Conservation (phyloP, 2,797 vertebrate species). For the Discoglossus pictus region DNA sequence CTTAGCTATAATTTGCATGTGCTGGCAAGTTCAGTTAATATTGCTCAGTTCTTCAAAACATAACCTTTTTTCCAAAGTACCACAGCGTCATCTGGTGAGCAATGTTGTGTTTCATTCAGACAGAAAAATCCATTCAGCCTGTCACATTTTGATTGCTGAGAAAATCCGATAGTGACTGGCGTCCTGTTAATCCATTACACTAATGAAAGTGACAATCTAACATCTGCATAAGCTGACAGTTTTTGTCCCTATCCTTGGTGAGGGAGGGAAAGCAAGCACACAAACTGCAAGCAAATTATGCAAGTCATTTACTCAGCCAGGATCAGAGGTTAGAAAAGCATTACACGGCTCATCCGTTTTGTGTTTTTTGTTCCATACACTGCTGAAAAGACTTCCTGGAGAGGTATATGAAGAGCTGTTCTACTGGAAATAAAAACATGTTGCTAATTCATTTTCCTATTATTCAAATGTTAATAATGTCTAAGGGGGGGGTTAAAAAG, state of each 20-base stretch:
- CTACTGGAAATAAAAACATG: too few relatives aligned
- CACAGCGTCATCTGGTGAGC: conserved; percentile 33
- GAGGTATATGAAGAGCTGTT: too few relatives aligned
- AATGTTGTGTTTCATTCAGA: background rate
- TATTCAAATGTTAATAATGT: too few relatives aligned
- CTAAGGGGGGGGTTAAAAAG: too few relatives aligned
- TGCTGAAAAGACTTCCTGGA: too few relatives aligned
- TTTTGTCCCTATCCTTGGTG: conserved; percentile 1
- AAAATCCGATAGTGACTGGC: conserved; percentile 39
- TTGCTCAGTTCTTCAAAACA: too few relatives aligned
- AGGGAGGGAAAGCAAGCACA: background rate
- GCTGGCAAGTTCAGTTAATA: too few relatives aligned
- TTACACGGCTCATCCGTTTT: conserved; percentile 8
- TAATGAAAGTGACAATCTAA: conserved; percentile 37
- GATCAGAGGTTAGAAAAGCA: conserved; percentile 23
- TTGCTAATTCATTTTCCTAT: too few relatives aligned
- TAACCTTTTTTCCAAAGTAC: too few relatives aligned
- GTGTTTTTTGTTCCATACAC: too few relatives aligned
- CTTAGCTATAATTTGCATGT: too few relatives aligned
- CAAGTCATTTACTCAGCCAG: conserved; percentile 14
- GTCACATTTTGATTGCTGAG: conserved; percentile 36
- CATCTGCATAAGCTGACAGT: conserved; percentile 29
- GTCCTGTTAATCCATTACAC: conserved; percentile 33
- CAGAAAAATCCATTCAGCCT: conserved; percentile 18
- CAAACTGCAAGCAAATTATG: conserved; percentile 17